Evolutionary conservation across 64 coral and sea anemone genomes (phyloP).

Genomic region (Dendronephthya gigantea): DNA sequence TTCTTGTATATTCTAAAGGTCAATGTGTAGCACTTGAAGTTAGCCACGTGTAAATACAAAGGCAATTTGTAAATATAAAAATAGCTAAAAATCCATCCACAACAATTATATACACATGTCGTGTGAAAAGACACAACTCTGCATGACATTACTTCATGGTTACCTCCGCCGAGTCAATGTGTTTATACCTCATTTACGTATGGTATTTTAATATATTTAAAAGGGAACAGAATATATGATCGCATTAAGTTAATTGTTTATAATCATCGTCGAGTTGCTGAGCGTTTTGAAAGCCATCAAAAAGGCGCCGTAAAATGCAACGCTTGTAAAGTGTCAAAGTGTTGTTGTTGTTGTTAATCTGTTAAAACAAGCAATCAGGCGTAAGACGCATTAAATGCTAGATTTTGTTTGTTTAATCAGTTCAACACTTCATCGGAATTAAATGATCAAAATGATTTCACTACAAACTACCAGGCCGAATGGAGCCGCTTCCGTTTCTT

Average conservation of each 20-base stretch:
- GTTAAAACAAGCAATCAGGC: too few species aligned
- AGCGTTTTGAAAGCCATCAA: too few species aligned
- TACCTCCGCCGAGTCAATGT: not conserved
- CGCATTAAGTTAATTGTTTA: not conserved
- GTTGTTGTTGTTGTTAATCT: too few species aligned
- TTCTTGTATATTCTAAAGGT: not conserved
- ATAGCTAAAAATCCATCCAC: not conserved
- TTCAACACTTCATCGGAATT: too few species aligned
- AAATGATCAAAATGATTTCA: too few species aligned
- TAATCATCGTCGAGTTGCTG: too few species aligned
- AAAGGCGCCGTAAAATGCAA: too few species aligned
- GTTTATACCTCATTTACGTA: not conserved
- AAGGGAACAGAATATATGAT: not conserved
- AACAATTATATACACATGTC: slow-evolving; percentile 11
- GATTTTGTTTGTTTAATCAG: too few species aligned
- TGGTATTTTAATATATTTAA: not conserved
- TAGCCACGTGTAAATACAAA: slow-evolving; percentile 5
- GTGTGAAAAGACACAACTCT: not conserved
- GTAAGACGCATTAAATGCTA: too few species aligned
- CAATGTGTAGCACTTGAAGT: not conserved
- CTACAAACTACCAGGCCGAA: too few species aligned
- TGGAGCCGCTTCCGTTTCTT: too few species aligned
- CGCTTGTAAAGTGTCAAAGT: too few species aligned
- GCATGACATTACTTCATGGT: not conserved
- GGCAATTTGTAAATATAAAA: slow-evolving; percentile 21